phyloP scores from a whole-genome alignment of 2,888 invertebrate species.

The Atrina japonica region DNA sequence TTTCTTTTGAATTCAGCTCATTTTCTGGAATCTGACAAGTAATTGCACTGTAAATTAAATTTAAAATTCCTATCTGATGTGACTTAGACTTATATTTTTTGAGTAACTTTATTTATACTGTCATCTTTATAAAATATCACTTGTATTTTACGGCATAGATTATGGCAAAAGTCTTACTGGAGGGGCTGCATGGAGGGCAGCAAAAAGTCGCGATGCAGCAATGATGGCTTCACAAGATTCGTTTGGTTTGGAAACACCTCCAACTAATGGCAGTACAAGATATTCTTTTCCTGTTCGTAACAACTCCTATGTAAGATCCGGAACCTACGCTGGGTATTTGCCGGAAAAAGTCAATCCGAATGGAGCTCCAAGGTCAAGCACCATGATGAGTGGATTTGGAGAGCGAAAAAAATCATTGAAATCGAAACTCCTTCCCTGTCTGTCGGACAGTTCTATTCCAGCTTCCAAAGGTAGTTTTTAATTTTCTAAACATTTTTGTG shows the following conservation, averaged over 20 bases:
- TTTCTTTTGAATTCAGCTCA: no score
- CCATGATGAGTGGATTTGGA: neutral
- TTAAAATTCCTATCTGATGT: no score
- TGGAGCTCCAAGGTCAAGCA: neutral
- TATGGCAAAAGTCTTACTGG: conserved; percentile 36
- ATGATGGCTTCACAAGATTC: conserved; percentile 1
- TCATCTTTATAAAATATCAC: no score
- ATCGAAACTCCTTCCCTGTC: neutral
- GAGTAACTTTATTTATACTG: no score
- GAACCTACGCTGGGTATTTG: neutral
- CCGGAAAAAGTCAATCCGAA: neutral
- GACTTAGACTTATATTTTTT: no score
- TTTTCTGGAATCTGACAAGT: no score
- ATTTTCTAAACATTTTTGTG: neutral
- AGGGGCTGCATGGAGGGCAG: conserved; percentile 32
- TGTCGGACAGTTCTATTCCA: neutral
- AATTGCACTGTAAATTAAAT: no score
- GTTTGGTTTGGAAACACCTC: conserved; percentile 7
- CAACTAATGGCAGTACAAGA: neutral
- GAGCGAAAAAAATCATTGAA: neutral
- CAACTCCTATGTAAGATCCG: neutral
- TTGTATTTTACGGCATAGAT: no score
- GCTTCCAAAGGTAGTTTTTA: neutral
- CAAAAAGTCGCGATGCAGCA: conserved; percentile 21
- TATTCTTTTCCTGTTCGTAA: conserved; percentile 6